These are phyloP conservation scores for Gulo gulo DNA, from an alignment of 2,113 vertebrate species.

Conservation along the genomic window DNA sequence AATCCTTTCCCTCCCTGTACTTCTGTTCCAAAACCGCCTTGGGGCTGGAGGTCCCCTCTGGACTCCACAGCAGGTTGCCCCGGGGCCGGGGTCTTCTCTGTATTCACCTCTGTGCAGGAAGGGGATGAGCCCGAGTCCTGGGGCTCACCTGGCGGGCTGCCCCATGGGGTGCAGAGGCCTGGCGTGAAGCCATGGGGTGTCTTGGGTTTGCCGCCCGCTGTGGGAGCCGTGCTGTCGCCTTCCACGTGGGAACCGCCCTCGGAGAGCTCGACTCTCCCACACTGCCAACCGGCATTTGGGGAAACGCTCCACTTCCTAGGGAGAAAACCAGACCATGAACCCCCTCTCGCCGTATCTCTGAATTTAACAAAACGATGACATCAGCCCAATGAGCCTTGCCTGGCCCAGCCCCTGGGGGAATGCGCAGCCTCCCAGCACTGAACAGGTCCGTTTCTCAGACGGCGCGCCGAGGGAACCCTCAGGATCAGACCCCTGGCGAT, in stretches of 20 bases:
- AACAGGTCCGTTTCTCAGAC: neutral
- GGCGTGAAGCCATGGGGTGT: neutral
- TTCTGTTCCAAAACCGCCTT: neutral
- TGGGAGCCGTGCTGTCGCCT: accelerated
- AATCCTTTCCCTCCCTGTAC: accelerated
- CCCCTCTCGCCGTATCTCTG: accelerated
- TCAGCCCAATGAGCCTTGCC: too few relatives aligned
- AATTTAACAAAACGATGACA: neutral
- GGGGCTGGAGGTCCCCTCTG: neutral
- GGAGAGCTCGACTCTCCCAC: too few relatives aligned
- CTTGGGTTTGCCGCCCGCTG: accelerated
- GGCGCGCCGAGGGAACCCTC: accelerated
- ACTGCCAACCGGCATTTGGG: neutral
- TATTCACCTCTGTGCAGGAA: neutral
- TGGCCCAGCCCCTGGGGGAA: too few relatives aligned
- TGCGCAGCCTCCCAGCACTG: accelerated
- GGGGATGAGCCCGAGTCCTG: neutral
- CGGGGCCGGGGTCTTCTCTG: neutral
- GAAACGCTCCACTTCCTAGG: neutral
- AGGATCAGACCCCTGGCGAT: accelerated
- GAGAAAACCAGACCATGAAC: neutral
- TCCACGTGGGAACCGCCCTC: neutral
- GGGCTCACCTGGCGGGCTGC: neutral
- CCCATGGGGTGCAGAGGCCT: neutral
- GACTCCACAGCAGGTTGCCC: neutral